Conservation (phyloP, 1,140 invertebrate species). For the Zaprionus taronus region DNA sequence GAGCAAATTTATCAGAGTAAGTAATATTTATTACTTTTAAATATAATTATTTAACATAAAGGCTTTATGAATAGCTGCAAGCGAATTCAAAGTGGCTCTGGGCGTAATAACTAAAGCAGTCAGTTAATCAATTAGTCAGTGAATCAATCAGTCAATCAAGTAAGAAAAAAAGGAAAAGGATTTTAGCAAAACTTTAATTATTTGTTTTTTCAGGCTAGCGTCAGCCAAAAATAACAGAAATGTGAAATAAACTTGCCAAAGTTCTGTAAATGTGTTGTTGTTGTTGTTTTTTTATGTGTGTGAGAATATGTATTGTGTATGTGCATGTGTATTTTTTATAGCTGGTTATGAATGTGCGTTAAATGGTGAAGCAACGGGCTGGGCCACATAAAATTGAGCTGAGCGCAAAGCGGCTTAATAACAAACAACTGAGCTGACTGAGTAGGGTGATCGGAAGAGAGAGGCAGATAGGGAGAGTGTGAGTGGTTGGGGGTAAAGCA, state of each 20-base stretch:
- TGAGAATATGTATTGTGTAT: constrained; percentile 4
- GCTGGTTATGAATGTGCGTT: constrained; percentile 66
- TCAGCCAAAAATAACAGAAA: constrained; percentile 67
- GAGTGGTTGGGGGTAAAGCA: constrained; percentile 33
- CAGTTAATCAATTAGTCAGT: constrained; percentile 70
- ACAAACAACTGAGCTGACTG: constrained; percentile 1
- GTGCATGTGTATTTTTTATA: constrained; percentile 10
- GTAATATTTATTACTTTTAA: not conserved
- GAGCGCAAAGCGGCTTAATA: constrained; percentile 65
- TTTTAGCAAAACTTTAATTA: constrained; percentile 67
- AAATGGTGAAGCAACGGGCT: constrained; percentile 45
- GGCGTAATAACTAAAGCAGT: constrained; percentile 68
- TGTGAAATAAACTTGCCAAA: constrained; percentile 69
- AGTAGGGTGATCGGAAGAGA: not conserved
- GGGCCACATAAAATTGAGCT: constrained; percentile 30
- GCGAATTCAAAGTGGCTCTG: not conserved
- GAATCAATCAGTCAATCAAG: constrained; percentile 72
- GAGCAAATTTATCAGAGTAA: not conserved
- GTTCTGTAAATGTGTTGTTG: constrained; percentile 12
- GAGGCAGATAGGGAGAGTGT: not conserved
- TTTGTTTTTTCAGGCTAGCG: constrained; percentile 9
- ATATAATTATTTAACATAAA: constrained; percentile 48
- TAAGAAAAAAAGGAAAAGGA: constrained; percentile 59
- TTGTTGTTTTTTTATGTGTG: constrained; percentile 1
- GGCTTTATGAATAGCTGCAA: constrained; percentile 54